Conservation (phyloP, 2,888 invertebrate genomes). For the Andrena dorsata region DNA sequence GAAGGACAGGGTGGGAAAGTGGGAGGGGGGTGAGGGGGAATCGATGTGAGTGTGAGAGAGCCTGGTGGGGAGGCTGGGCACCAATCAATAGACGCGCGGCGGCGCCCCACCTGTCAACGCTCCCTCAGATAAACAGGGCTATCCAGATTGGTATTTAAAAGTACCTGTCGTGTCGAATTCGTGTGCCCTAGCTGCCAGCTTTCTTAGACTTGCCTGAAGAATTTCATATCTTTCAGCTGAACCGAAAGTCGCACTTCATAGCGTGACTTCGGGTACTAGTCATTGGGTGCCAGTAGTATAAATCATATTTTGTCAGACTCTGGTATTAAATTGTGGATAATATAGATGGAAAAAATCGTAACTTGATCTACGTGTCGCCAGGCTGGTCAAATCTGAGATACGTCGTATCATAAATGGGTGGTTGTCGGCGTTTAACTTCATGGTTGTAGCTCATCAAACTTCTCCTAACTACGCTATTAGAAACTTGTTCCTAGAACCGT, state of each 20-base stretch:
- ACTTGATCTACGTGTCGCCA: neutral
- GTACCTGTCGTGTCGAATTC: conserved; percentile 24
- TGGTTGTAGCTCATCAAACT: conserved; percentile 53
- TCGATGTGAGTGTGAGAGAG: conserved; percentile 71
- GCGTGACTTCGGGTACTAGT: neutral
- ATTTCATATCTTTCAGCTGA: neutral
- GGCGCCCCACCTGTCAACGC: conserved; percentile 76
- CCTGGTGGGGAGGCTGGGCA: conserved; percentile 72
- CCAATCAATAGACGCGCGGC: conserved; percentile 76
- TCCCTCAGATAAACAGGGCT: conserved; percentile 69
- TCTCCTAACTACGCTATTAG: conserved; percentile 33
- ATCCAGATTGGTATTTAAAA: conserved; percentile 66
- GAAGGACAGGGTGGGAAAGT: conserved; percentile 41
- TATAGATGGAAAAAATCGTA: neutral
- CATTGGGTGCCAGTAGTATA: neutral
- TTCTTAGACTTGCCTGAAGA: neutral
- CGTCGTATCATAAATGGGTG: conserved; percentile 49
- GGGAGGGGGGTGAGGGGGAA: conserved; percentile 56
- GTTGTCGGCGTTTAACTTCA: conserved; percentile 48
- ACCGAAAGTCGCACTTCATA: neutral
- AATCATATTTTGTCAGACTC: neutral
- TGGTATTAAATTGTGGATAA: neutral
- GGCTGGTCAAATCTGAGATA: conserved; percentile 9
- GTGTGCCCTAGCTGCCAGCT: neutral
- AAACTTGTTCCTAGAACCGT: conserved; percentile 33